Base-by-base conservation (phyloP, 2,113 vertebrate genomes). In the Colossoma macropomum region DNA sequence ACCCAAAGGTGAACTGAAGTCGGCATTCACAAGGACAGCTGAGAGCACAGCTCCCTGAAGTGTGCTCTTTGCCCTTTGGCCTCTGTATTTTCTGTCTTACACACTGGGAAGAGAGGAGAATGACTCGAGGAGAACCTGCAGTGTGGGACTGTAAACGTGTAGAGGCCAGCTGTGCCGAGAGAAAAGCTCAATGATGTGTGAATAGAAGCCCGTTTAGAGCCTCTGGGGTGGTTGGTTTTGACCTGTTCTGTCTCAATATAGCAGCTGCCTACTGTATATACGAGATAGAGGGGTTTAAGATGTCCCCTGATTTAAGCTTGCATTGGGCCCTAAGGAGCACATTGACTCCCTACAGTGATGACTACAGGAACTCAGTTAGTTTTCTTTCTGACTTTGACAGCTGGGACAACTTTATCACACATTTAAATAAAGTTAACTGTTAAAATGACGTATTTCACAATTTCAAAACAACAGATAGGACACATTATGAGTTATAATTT, bases 1-100 rank as follows among this genome's bases (percentile, higher is more conserved):
- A 99, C 91, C 97, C 97, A 27, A 98, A 98, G 90, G 95, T 94
- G 81, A 98, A 94, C 95, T 98, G 92, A 93, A 74, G 23, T 11
- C 1, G 17, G 25, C 7, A 62, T 11, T 12, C 59, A 62, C 59
- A 62, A 13, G 34, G 21, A 16, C 34, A 25, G 21, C 68, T 62
- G 25, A 54, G 25, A 12, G 21, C 25, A 17, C 23, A 73, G 38
- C 38, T 12, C 10, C 4, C 19, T 59, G 27, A 81, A 38, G 59
- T 27, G 59, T 62, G n/a, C 21, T 3, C 21, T 59, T 59, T 59
- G 17, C 30, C n/a, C 3, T 81, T 77, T 50, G 62, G 25, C 66
- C 75, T 27, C 48, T 52, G 75, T 62, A 34, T 66, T 62, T 71
- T 68, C 65, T 38, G 65, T 79, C 69, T 23, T 32, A 41, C 16